A percentile compares a stretch with the other conserved stretches of the same genome.
Conservation (phyloP, 2,797 vertebrate species). For the Vespertilio murinus region DNA sequence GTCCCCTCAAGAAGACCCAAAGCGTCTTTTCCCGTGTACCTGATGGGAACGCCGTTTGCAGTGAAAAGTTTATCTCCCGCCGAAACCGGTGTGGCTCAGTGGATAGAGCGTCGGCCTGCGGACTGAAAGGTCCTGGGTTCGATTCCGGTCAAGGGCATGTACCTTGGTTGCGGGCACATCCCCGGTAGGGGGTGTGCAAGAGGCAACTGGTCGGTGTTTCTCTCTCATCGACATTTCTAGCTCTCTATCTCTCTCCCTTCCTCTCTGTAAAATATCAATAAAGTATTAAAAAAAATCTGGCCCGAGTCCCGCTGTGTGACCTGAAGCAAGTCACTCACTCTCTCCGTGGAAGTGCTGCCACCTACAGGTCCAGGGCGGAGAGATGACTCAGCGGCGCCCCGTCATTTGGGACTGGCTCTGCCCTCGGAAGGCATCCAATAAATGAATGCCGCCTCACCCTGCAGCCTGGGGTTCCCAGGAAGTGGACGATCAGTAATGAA, state of each 20-base stretch:
- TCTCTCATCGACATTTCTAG: too few species aligned
- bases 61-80: neutral
- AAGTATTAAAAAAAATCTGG: too few species aligned
- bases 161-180: too few species aligned
- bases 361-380: neutral
- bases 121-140: too few species aligned
- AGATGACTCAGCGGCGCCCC: neutral
- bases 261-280: too few species aligned
- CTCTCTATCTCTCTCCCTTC: too few species aligned
- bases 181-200: too few species aligned
- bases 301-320: constrained; percentile 9
- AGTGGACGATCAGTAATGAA: neutral
- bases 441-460: neutral
- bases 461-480: neutral
- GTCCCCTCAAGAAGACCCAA: neutral
- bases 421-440: neutral
- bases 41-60: neutral
- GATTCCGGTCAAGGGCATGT: too few species aligned
- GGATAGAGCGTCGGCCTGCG: too few species aligned
- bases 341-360: neutral
- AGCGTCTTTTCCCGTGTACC: neutral
- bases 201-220: too few species aligned
- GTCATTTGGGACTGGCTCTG: neutral
- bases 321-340: constrained; percentile 37
- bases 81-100: too few species aligned